Evolutionary conservation across 1,140 invertebrate genomes (phyloP).

Genomic region (Psix sp.): DNA sequence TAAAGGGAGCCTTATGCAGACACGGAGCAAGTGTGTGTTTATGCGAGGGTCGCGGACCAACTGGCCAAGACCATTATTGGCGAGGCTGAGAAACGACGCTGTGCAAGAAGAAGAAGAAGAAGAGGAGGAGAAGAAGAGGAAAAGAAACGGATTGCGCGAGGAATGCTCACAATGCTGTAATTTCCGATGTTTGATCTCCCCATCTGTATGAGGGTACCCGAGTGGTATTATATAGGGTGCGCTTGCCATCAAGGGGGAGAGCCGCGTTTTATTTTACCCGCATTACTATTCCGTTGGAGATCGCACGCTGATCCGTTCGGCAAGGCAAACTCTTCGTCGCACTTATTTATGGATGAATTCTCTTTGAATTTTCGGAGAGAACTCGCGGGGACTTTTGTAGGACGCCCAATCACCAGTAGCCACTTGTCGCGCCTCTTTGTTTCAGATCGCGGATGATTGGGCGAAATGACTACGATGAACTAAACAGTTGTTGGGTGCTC

Average conservation of each 20-base stretch:
- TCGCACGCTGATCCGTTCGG: constrained; percentile 66
- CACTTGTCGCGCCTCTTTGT: constrained; percentile 5
- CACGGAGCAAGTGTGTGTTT: constrained; percentile 71
- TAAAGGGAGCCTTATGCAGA: constrained; percentile 70
- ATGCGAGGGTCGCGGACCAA: constrained; percentile 61
- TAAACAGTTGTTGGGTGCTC: constrained; percentile 6
- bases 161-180: constrained; percentile 75
- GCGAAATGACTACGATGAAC: constrained; percentile 27
- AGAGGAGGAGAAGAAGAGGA: constrained; percentile 26
- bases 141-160: constrained; percentile 64
- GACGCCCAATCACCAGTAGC: constrained; percentile 11
- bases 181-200: constrained; percentile 74
- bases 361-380: constrained; percentile 60
- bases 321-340: constrained; percentile 59
- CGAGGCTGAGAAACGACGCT: constrained; percentile 54
- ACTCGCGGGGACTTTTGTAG: constrained; percentile 40
- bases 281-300: constrained; percentile 76
- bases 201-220: constrained; percentile 69
- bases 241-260: constrained; percentile 37
- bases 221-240: constrained; percentile 67
- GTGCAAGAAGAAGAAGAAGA: constrained; percentile 30
- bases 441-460: constrained; percentile 14
- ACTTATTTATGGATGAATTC: constrained; percentile 75
- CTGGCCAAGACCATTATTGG: constrained; percentile 64
- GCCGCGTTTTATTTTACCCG: constrained; percentile 72